Base-by-base conservation (phyloP, 2,797 vertebrate species). In the Pelobates cultripes region DNA sequence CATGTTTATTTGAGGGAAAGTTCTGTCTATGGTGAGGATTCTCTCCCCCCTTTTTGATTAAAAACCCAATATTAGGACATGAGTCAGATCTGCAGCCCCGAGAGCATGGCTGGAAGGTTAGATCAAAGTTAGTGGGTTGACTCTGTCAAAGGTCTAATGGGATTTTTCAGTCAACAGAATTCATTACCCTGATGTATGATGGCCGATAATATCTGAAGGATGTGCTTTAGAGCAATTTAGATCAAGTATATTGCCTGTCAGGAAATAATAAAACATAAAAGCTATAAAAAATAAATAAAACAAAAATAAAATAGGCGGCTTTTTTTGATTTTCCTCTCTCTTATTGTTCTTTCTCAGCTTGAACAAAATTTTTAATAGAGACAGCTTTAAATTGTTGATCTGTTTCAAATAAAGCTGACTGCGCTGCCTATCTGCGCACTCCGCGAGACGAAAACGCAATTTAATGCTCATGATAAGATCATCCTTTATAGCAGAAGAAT, bases 111-210 rank as follows among this genome's bases (percentile, higher is more conserved):
- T 40, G 61, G 83, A 86, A 87, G 86, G 87, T 87, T 86, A 90
- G 85, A 85, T 86, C 83, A 81, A 90, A 89, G 88, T 87, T 79
- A 80, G 82, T 85, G 47, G 79, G 80, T 74, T 86, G 87, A 84
- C 88, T 86, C 83, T 75, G n/a, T 86, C 55, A 4, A 28, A 73
- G 78, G 79, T 84, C 85, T 86, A 68, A 69, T 77, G 88, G 88
- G 87, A 83, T 86, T 91, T 87, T 71, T 57, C 10, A 42, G 70
- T 70, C 81, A 86, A 86, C 87, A 83, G 87, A 86, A 73, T 88
- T 89, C 84, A 88, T 91, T 92, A 88, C 87, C 88, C 88, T 74
- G 77, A 85, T 82, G 86, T 88, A 87, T 80, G 85, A 85, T 86
- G 88, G 85, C 79, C 84, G 88, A 89, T 81, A 83, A 79, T 86